phyloP scores from a whole-genome alignment of 2,888 invertebrate genomes.

The Cheilosia scutellata region DNA sequence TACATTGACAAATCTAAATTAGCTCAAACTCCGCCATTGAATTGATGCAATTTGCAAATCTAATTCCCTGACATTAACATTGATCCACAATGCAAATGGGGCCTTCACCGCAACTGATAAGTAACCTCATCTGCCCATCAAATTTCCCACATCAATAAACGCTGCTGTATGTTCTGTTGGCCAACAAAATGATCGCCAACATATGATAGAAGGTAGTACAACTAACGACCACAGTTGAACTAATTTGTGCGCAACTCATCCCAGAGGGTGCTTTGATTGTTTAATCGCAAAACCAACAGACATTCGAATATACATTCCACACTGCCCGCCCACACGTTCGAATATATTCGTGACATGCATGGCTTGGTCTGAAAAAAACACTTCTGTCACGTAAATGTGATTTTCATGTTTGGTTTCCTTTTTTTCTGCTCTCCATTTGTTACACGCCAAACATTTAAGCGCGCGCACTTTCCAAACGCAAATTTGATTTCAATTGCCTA shows the following conservation, averaged over 20 bases:
- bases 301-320: conserved; percentile 21
- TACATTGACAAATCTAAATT: neutral
- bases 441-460: conserved; percentile 19
- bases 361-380: conserved; percentile 48
- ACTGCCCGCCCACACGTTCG: conserved; percentile 32
- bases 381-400: conserved; percentile 57
- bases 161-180: conserved; percentile 16
- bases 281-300: conserved; percentile 58
- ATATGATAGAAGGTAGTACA: neutral
- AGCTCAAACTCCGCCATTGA: neutral
- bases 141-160: conserved; percentile 42
- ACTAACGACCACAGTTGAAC: conserved; percentile 24
- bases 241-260: conserved; percentile 48
- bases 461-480: conserved; percentile 54
- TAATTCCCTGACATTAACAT: conserved; percentile 60
- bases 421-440: conserved; percentile 30
- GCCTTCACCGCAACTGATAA: conserved; percentile 53
- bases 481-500: conserved; percentile 64
- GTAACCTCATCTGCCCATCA: conserved; percentile 38
- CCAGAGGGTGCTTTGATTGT: conserved; percentile 64
- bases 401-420: conserved; percentile 61
- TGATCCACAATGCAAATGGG: conserved; percentile 34
- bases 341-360: conserved; percentile 49
- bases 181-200: conserved; percentile 36
- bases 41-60: conserved; percentile 40